These are phyloP conservation scores for Xylocopa sonorina DNA, from an alignment of 1,140 invertebrate genomes.

Conservation along the genomic window DNA sequence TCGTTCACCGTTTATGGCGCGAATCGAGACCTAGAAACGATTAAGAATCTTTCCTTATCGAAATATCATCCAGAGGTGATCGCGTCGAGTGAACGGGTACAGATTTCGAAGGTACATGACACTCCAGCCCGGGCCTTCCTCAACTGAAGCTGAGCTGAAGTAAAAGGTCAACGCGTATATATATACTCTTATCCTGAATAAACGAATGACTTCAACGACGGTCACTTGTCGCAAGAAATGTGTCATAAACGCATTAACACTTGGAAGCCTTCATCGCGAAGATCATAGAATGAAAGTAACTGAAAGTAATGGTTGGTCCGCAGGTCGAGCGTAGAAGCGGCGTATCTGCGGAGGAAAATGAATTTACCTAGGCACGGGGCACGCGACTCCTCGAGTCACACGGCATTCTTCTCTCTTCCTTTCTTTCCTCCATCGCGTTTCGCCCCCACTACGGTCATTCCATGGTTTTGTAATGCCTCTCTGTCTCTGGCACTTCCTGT, in stretches of 20 bases:
- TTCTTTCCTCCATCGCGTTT: constrained; percentile 32
- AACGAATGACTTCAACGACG: not conserved
- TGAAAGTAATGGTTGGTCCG: not conserved
- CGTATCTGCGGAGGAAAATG: not conserved
- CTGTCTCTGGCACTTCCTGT: constrained; percentile 77
- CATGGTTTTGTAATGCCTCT: constrained; percentile 60
- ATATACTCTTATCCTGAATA: no score
- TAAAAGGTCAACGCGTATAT: not conserved
- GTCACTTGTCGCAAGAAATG: not conserved
- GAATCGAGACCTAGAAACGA: not conserved
- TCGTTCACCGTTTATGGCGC: constrained; percentile 15
- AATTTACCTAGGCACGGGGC: constrained; percentile 9
- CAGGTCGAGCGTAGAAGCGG: not conserved
- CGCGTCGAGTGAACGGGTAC: not conserved
- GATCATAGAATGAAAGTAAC: not conserved
- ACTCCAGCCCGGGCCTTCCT: no score
- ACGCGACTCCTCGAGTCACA: constrained; percentile 32
- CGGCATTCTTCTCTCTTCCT: constrained; percentile 15
- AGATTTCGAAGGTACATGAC: not conserved
- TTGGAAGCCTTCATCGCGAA: not conserved
- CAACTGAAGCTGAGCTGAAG: not conserved
- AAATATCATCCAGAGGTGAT: not conserved
- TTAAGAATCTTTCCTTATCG: not conserved
- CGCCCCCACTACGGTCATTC: not conserved
- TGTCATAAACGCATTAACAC: not conserved